phyloP scores from a whole-genome alignment of 2,888 invertebrate species.

The Polydrusus pterygomalis region DNA sequence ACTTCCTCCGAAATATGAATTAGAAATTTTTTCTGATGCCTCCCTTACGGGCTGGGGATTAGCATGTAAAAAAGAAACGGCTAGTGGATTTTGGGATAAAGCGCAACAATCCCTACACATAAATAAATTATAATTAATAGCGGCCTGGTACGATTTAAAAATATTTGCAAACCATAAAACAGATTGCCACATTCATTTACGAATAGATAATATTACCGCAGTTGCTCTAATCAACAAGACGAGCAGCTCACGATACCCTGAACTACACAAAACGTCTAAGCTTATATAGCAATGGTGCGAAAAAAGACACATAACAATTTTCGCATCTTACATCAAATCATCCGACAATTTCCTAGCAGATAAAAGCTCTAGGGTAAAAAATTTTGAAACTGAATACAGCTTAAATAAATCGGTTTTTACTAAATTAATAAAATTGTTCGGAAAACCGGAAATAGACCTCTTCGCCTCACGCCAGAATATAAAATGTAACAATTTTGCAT shows the following conservation, averaged over 20 bases:
- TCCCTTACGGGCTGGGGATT: background rate
- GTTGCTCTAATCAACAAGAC: background rate
- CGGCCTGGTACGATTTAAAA: background rate
- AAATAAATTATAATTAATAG: background rate
- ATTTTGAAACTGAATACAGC: background rate
- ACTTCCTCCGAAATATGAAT: background rate
- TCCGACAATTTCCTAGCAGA: background rate
- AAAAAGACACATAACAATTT: background rate
- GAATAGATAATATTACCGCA: background rate
- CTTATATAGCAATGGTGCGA: background rate
- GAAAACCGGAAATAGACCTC: too few species aligned
- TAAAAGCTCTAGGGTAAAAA: background rate
- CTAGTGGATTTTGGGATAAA: background rate
- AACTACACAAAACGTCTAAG: background rate
- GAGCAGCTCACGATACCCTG: background rate
- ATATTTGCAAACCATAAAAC: background rate
- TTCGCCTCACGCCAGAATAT: background rate
- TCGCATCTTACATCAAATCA: background rate
- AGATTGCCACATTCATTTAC: background rate
- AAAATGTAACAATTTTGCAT: background rate
- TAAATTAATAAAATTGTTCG: background rate
- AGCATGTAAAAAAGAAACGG: background rate
- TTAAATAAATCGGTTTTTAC: background rate
- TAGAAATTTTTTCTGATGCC: background rate
- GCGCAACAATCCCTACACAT: background rate